phyloP scores from a whole-genome alignment of 1,140 invertebrate genomes.

The Holcopasites calliopsidis region DNA sequence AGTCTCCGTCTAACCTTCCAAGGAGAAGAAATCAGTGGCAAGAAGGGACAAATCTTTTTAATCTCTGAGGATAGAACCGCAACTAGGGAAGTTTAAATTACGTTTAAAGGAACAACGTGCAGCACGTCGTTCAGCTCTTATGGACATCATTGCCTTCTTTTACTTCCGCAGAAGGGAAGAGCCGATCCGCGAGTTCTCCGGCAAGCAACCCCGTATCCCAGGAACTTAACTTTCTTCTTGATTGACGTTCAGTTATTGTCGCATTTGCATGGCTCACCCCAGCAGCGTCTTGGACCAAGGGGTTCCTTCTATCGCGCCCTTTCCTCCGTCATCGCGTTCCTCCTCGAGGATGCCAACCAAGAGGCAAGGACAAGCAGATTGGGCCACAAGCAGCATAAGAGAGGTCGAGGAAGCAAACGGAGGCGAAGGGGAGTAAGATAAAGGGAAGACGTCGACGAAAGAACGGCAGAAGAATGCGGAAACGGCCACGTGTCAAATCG shows the following conservation, averaged over 20 bases:
- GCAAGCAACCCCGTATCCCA: slow-evolving; percentile 44
- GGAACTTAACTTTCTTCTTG: slow-evolving; percentile 74
- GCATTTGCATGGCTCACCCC: slow-evolving; percentile 76
- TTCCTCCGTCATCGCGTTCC: slow-evolving; percentile 41
- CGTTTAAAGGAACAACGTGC: slow-evolving; percentile 41
- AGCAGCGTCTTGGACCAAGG: slow-evolving; percentile 25
- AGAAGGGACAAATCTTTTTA: slow-evolving; percentile 33
- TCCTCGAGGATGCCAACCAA: slow-evolving; percentile 56
- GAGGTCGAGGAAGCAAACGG: not conserved
- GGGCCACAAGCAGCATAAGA: not conserved
- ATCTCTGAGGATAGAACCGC: slow-evolving; percentile 28
- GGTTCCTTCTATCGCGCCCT: slow-evolving; percentile 34
- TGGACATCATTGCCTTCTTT: slow-evolving; percentile 51
- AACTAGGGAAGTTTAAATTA: slow-evolving; percentile 57
- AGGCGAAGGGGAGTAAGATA: not conserved
- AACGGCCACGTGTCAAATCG: slow-evolving; percentile 76
- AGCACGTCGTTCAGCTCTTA: slow-evolving; percentile 31
- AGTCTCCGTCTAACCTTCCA: too few relatives aligned
- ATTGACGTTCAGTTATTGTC: slow-evolving; percentile 78
- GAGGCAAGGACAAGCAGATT: slow-evolving; percentile 48
- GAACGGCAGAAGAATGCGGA: slow-evolving; percentile 58
- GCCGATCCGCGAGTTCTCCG: not conserved
- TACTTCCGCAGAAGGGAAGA: slow-evolving; percentile 51
- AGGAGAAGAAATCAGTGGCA: not conserved
- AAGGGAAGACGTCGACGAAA: slow-evolving; percentile 46